These are phyloP conservation scores for Pilophorus perplexus DNA, from an alignment of 2,888 invertebrate species.

Conservation along the genomic window DNA sequence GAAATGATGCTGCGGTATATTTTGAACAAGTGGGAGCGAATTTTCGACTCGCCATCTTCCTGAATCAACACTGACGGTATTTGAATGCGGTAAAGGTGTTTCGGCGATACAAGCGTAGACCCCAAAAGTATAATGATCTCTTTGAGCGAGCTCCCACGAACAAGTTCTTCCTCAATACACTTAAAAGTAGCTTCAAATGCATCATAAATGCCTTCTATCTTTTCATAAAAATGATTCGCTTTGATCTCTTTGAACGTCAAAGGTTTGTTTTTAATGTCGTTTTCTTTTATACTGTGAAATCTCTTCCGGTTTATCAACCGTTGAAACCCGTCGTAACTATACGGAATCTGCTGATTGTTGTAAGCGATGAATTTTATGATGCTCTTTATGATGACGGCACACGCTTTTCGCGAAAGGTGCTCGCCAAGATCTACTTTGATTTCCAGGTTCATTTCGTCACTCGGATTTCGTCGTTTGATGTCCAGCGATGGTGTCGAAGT, in stretches of 20 bases:
- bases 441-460: background rate
- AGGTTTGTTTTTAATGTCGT: background rate
- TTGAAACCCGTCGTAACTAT: conserved; percentile 33
- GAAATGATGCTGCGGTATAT: conserved; percentile 29
- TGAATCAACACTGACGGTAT: conserved; percentile 1
- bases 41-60: background rate
- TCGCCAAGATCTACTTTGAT: conserved; percentile 22
- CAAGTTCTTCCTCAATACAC: conserved; percentile 28
- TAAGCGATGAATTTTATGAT: conserved; percentile 34
- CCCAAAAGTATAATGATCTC: conserved; percentile 21
- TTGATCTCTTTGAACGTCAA: conserved; percentile 18
- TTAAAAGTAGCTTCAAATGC: conserved; percentile 21
- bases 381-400: conserved; percentile 18
- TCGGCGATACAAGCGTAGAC: conserved; percentile 24
- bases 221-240: conserved; percentile 22
- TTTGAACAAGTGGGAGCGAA: conserved; percentile 19
- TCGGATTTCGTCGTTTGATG: conserved; percentile 18
- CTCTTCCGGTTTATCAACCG: conserved; percentile 7
- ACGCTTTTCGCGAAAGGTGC: conserved; percentile 19
- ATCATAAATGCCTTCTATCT: conserved; percentile 6
- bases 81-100: conserved; percentile 29
- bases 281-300: too few relatives aligned
- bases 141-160: background rate
- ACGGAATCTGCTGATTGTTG: conserved; percentile 37
- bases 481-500: conserved; percentile 28